A percentile compares a stretch with the other conserved stretches of the same genome.
Evolutionary conservation across 2,888 invertebrate genomes (phyloP).

Genomic region (Amblyjoppa proteus): DNA sequence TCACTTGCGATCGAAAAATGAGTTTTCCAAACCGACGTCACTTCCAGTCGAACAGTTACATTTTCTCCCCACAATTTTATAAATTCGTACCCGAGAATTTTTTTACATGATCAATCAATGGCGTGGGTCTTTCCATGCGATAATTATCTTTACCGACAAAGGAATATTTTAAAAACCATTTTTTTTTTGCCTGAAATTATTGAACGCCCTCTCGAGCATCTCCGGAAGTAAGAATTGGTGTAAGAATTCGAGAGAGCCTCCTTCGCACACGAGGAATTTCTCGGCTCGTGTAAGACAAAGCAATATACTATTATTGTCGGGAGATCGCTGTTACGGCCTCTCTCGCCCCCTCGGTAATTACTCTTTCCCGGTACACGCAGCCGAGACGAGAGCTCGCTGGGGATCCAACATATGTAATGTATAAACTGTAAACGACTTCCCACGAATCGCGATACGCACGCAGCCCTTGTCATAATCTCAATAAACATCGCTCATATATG

Average conservation of each 20-base stretch:
- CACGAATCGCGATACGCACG: constrained; percentile 70
- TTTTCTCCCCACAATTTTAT: too few relatives aligned
- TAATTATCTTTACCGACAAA: too few relatives aligned
- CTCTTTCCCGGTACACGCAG: constrained; percentile 28
- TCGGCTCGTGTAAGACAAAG: background rate
- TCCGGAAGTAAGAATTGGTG: background rate
- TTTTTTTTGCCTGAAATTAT: too few relatives aligned
- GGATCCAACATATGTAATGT: constrained; percentile 28
- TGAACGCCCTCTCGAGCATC: background rate
- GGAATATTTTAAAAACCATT: too few relatives aligned
- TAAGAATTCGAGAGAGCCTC: background rate
- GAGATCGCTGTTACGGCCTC: constrained; percentile 6
- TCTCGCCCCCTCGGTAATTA: constrained; percentile 52
- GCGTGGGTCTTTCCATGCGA: too few relatives aligned
- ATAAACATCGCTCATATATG: constrained; percentile 79
- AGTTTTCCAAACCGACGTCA: too few relatives aligned
- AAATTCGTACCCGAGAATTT: too few relatives aligned
- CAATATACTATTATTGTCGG: constrained; percentile 29
- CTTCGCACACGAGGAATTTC: background rate
- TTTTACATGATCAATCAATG: too few relatives aligned
- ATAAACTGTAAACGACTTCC: constrained; percentile 73
- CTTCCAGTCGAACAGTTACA: too few relatives aligned
- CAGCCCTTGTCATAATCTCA: constrained; percentile 76
- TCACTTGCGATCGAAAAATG: too few relatives aligned
- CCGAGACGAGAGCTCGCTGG: constrained; percentile 14